phyloP scores from a whole-genome alignment of 2,888 invertebrate genomes.

The Lepas anatifera region DNA sequence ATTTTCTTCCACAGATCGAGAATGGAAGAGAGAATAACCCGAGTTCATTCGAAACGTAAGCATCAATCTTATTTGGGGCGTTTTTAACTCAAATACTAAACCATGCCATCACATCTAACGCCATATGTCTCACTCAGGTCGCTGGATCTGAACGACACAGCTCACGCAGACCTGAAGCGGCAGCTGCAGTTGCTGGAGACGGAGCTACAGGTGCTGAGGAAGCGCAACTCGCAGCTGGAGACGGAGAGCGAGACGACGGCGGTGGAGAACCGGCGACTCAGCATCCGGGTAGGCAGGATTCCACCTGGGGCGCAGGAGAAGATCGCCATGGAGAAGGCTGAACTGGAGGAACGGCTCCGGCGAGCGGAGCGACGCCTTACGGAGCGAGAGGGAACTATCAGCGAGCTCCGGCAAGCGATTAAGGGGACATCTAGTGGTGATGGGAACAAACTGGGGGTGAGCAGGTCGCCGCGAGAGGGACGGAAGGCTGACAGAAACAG shows the following conservation, averaged over 20 bases:
- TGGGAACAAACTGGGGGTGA: constrained; percentile 5
- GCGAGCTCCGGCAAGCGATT: constrained; percentile 20
- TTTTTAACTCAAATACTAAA: no score
- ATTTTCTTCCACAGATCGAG: no score
- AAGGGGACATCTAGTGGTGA: background rate
- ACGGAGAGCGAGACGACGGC: constrained; percentile 60
- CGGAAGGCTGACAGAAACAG: constrained; percentile 17
- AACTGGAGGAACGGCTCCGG: constrained; percentile 35
- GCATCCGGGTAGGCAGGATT: constrained; percentile 35
- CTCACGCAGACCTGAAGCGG: constrained; percentile 50
- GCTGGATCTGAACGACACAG: constrained; percentile 27
- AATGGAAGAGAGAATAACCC: no score
- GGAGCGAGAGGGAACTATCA: constrained; percentile 46
- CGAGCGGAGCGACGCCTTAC: constrained; percentile 50
- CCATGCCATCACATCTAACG: no score
- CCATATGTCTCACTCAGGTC: constrained; percentile 21
- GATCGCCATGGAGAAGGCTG: constrained; percentile 28
- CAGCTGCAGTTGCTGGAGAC: constrained; percentile 66
- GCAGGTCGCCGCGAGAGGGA: constrained; percentile 15
- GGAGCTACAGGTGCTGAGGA: constrained; percentile 54
- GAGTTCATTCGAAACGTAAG: no score
- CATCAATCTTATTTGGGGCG: no score
- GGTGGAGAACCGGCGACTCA: constrained; percentile 58
- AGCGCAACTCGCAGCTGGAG: constrained; percentile 46
- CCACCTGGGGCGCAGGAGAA: constrained; percentile 27